Evolutionary conservation across 2,113 vertebrate genomes (phyloP).

Genomic region (Spheniscus mendiculus): DNA sequence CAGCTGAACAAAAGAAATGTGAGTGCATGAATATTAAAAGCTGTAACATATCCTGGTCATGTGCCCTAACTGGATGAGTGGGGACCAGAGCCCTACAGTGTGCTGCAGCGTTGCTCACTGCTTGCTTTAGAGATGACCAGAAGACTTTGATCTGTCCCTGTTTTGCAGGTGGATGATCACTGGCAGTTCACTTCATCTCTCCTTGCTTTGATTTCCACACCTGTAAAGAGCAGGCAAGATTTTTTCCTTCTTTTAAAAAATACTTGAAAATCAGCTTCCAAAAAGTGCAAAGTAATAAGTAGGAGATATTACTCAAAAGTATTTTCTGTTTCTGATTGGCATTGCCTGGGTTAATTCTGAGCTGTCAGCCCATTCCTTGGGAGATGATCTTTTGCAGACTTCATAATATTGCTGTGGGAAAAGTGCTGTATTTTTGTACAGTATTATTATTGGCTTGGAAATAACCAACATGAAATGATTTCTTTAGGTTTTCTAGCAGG

Average conservation of each 20-base stretch:
- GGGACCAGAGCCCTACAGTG: not conserved
- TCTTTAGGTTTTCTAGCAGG: slow-evolving; percentile 48
- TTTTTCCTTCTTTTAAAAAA: not conserved
- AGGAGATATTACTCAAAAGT: not conserved
- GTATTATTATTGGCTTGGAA: slow-evolving; percentile 50
- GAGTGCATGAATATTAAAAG: not conserved
- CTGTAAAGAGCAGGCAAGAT: not conserved
- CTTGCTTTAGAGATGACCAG: not conserved
- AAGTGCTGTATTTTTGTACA: not conserved
- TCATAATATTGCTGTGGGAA: not conserved
- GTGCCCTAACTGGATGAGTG: not conserved
- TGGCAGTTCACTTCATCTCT: not conserved
- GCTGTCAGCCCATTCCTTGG: not conserved
- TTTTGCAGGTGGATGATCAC: not conserved
- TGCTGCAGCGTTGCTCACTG: not conserved
- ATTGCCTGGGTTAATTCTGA: slow-evolving; percentile 5
- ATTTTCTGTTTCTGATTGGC: not conserved
- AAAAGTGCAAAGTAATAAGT: not conserved
- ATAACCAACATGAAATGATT: slow-evolving; percentile 12
- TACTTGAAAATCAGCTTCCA: not conserved
- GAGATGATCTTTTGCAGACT: slow-evolving; percentile 4
- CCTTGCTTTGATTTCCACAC: not conserved
- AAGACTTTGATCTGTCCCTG: not conserved
- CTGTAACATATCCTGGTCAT: not conserved
- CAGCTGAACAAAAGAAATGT: not conserved